Evolutionary conservation across 2,113 vertebrate species (phyloP), one percentile per base, ranked within the genome.

Genomic region (Aldabrachelys gigantea): DNA sequence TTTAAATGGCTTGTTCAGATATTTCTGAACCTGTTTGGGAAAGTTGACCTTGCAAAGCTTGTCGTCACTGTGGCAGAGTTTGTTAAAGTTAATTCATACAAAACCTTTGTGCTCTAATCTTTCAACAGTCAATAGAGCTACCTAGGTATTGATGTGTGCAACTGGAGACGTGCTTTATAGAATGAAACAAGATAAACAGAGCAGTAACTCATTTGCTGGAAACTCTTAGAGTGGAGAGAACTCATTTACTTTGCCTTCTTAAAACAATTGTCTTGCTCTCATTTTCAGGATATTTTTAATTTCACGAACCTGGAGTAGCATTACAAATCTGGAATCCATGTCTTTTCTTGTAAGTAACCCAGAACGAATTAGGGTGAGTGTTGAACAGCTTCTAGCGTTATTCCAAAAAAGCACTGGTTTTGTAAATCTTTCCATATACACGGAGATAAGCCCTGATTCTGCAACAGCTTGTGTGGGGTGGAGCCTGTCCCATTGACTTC

Each of bases 331-430:
- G 96, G 98, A 97, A 92, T 97, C 98, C 97, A 98, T 98, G 98
- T 98, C 98, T 98, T 98, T 98, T 96, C 98, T 98, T 97, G 98
- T 98, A 98, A 98, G 98, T 98, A 98, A 98, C 97, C 98, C 98
- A 97, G 98, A 98, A 85, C 98, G 98, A 89, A 98, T 98, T 96
- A 98, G 98, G 98, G 98, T 98, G 98, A 98, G 98, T 98, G 98
- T 98, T 97, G 91, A 95, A 96, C 47, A 84, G 93, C 57, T 98
- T 97, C 84, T 96, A 87, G 79, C 84, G 89, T 97, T 96, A 86
- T 94, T 96, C 97, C 93, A 14, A 44, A 54, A 90, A 90, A 97
- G 27, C 94, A 88, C 27, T 88, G 21, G 84, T 47, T 89, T 89
- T 84, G 59, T 54, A 78, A 57, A 49, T 27, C 54, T 72, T 69